Evolutionary conservation across 2,888 invertebrate species (phyloP).

Genomic region (Cheilosia soror): DNA sequence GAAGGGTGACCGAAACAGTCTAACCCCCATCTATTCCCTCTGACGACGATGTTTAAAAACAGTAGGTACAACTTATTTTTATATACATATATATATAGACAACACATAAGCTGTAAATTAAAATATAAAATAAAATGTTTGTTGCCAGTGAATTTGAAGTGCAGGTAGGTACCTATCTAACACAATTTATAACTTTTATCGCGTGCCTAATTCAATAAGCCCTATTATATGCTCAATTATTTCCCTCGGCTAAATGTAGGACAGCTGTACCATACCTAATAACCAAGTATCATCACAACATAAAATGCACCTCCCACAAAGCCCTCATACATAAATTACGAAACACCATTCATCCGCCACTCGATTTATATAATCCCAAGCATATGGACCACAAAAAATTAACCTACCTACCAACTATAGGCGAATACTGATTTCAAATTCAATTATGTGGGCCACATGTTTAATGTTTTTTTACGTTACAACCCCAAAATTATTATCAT

Average conservation of each 20-base stretch:
- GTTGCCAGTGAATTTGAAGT: too few species aligned
- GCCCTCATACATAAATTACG: slow-evolving; percentile 38
- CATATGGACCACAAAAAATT: slow-evolving; percentile 50
- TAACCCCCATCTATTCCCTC: too few species aligned
- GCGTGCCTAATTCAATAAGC: neutral
- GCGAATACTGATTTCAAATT: slow-evolving; percentile 59
- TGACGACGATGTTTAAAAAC: too few species aligned
- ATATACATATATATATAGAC: too few species aligned
- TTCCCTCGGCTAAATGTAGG: neutral
- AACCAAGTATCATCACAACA: slow-evolving; percentile 4
- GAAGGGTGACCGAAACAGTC: too few species aligned
- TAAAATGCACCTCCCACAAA: neutral
- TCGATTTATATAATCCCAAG: slow-evolving; percentile 27
- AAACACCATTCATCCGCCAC: slow-evolving; percentile 17
- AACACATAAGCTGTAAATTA: too few species aligned
- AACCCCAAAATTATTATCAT: slow-evolving; percentile 11
- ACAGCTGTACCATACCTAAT: slow-evolving; percentile 20
- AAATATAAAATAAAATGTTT: too few species aligned
- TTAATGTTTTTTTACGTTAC: slow-evolving; percentile 24
- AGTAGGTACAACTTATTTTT: too few species aligned
- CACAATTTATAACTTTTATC: too few species aligned
- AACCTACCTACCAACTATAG: neutral
- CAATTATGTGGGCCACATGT: slow-evolving; percentile 67
- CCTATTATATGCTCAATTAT: neutral
- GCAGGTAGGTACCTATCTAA: too few species aligned